Conservation (phyloP, 2,888 invertebrate genomes). For the Podotricha telesiphe region DNA sequence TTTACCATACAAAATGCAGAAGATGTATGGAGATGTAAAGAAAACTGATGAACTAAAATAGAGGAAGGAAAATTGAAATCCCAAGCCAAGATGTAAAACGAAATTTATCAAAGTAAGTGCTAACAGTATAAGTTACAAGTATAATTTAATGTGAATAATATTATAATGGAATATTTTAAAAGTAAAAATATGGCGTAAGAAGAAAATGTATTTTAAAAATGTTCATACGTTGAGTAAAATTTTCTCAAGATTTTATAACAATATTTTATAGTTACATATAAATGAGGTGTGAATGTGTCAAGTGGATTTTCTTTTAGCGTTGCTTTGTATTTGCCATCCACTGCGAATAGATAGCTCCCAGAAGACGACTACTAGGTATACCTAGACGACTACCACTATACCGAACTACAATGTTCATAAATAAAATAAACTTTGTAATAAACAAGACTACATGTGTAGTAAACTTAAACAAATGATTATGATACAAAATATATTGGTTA, state of each 20-base stretch:
- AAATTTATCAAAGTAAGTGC: neutral
- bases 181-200: neutral
- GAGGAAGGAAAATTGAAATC: too few species aligned
- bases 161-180: constrained; percentile 17
- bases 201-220: constrained; percentile 1
- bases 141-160: constrained; percentile 3
- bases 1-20: too few species aligned
- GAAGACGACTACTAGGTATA: neutral
- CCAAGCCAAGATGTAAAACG: neutral
- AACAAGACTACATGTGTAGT: too few species aligned
- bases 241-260: neutral
- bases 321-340: too few species aligned
- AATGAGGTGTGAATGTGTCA: constrained; percentile 24
- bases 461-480: too few species aligned
- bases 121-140: neutral
- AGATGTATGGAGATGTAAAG: too few species aligned
- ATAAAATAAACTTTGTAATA: too few species aligned
- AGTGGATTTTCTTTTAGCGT: constrained; percentile 7
- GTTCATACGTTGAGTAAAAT: constrained; percentile 10
- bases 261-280: constrained; percentile 14
- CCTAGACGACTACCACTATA: too few species aligned
- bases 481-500: too few species aligned
- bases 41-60: too few species aligned
- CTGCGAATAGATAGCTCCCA: neutral
- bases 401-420: too few species aligned